A percentile compares a stretch with the other conserved stretches of the same genome.
These are phyloP conservation scores for Vespertilio murinus DNA, from an alignment of 2,797 vertebrate genomes.

Conservation along the genomic window DNA sequence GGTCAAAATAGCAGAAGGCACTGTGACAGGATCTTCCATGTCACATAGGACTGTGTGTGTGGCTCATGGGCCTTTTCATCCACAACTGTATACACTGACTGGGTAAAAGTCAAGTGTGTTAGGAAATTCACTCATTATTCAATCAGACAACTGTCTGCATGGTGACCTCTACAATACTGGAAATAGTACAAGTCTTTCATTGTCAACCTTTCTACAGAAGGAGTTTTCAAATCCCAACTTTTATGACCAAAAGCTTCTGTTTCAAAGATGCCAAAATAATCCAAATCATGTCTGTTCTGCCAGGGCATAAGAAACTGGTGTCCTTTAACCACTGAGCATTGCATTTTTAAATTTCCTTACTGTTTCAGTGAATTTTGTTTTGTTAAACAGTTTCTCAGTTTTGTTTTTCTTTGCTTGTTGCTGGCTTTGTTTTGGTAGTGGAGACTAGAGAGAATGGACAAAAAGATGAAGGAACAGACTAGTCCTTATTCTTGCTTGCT, in stretches of 20 bases:
- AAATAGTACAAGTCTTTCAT: not conserved
- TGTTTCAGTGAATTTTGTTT: not conserved
- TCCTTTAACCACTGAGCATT: not conserved
- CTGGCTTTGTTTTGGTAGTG: not conserved
- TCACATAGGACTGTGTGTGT: not conserved
- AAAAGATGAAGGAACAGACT: not conserved
- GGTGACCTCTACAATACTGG: not conserved
- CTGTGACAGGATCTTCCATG: not conserved
- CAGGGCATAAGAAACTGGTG: not conserved
- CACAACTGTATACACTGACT: not conserved
- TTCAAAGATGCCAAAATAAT: not conserved
- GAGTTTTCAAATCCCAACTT: not conserved
- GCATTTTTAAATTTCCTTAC: not conserved
- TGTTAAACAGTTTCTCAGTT: not conserved
- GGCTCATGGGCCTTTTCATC: not conserved
- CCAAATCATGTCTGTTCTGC: not conserved
- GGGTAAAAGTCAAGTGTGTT: not conserved
- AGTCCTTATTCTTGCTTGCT: not conserved
- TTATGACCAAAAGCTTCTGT: not conserved
- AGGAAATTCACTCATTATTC: not conserved
- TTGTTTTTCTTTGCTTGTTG: not conserved
- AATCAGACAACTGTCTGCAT: not conserved
- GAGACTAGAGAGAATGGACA: not conserved
- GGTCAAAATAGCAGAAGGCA: not conserved
- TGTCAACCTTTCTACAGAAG: not conserved